phyloP scores from a whole-genome alignment of 1,140 invertebrate species.

The Drosophila kikkawai region DNA sequence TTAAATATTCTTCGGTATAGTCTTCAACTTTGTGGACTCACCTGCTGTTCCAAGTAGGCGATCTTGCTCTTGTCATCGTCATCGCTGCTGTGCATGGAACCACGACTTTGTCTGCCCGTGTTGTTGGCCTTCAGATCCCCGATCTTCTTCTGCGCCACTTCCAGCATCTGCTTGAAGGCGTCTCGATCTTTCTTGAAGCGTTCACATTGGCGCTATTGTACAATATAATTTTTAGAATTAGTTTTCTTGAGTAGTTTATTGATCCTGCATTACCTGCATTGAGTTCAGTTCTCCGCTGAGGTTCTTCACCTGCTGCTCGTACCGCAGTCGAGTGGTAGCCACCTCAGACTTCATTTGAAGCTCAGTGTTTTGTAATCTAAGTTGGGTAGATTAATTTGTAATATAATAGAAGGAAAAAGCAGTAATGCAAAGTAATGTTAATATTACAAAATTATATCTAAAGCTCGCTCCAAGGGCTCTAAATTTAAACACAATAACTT shows the following conservation, averaged over 20 bases:
- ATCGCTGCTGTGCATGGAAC: constrained; percentile 84
- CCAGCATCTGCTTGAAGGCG: constrained; percentile 95
- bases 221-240: not conserved
- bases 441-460: no score
- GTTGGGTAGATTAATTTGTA: constrained; percentile 21
- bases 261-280: constrained; percentile 88
- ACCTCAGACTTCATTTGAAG: constrained; percentile 93
- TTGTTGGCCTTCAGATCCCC: constrained; percentile 89
- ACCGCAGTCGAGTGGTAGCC: constrained; percentile 93
- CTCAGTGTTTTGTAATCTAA: constrained; percentile 90
- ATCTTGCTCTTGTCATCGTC: constrained; percentile 88
- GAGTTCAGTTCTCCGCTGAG: constrained; percentile 94
- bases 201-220: constrained; percentile 79
- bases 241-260: no score
- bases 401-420: no score
- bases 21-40: constrained; percentile 22
- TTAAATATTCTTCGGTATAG: not conserved
- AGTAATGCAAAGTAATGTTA: no score
- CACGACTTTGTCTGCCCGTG: constrained; percentile 83
- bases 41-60: constrained; percentile 91
- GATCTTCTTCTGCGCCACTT: constrained; percentile 93
- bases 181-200: constrained; percentile 95
- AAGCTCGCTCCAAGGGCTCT: no score
- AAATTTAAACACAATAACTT: no score
- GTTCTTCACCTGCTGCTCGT: constrained; percentile 94